phyloP scores from a whole-genome alignment of 2,888 invertebrate genomes.

The Lasioglossum morio region DNA sequence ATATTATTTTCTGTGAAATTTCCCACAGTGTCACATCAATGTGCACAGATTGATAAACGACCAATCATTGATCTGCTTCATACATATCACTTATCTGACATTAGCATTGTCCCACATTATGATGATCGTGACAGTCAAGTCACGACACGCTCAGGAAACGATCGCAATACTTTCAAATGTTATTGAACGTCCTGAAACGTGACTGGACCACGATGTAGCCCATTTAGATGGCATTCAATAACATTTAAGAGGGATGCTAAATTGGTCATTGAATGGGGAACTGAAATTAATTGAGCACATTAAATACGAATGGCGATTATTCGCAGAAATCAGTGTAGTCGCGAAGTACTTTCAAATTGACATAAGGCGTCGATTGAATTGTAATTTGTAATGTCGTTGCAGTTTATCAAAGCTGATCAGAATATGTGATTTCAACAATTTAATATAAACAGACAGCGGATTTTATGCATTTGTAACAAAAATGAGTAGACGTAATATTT shows the following conservation, averaged over 20 bases:
- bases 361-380: neutral
- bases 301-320: neutral
- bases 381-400: neutral
- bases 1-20: neutral
- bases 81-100: slow-evolving; percentile 4
- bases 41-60: slow-evolving; percentile 6
- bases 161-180: slow-evolving; percentile 47
- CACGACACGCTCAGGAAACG: slow-evolving; percentile 50
- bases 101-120: slow-evolving; percentile 18
- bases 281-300: neutral
- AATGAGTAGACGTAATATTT: too few species aligned
- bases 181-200: slow-evolving; percentile 53
- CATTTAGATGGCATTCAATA: slow-evolving; percentile 44
- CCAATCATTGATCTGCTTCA: slow-evolving; percentile 19
- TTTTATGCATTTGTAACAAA: too few species aligned
- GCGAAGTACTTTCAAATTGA: neutral
- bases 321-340: neutral
- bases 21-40: neutral
- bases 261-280: neutral
- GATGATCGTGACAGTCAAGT: slow-evolving; percentile 37
- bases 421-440: neutral
- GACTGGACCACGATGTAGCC: slow-evolving; percentile 46
- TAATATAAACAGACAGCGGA: too few species aligned
- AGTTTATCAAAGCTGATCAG: neutral
- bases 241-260: slow-evolving; percentile 10